phyloP scores from a whole-genome alignment of 2,888 invertebrate genomes.

The Acleris sparsana region DNA sequence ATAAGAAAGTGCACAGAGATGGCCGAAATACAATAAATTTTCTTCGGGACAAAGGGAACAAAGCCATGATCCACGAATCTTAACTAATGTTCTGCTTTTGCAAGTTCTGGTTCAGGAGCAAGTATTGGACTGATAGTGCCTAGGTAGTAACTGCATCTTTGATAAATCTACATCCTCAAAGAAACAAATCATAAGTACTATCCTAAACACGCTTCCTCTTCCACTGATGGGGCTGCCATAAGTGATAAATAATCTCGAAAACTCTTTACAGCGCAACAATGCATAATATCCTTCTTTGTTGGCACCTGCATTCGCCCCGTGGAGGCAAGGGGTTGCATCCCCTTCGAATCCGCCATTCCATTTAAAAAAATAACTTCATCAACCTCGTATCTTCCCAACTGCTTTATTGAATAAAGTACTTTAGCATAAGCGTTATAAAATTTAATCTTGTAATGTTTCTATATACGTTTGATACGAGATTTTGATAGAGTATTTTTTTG shows the following conservation, averaged over 20 bases:
- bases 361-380: not conserved
- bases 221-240: not conserved
- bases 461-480: not conserved
- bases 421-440: not conserved
- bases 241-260: constrained; percentile 21
- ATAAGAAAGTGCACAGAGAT: no score
- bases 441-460: not conserved
- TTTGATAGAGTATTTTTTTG: constrained; percentile 7
- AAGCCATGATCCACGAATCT: no score
- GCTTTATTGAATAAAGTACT: not conserved
- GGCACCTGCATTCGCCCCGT: constrained; percentile 26
- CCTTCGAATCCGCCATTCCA: constrained; percentile 35
- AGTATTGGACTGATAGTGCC: no score
- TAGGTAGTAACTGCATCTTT: no score
- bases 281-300: constrained; percentile 19
- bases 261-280: constrained; percentile 13
- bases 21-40: no score
- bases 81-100: no score
- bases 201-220: no score
- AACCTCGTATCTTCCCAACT: not conserved
- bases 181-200: no score
- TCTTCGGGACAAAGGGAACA: no score
- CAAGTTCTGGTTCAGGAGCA: no score
- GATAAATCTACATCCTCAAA: no score
- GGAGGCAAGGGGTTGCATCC: constrained; percentile 51